A percentile compares a stretch with the other conserved stretches of the same genome.
phyloP scores from a whole-genome alignment of 2,888 invertebrate genomes.

The Xestia ashworthii region DNA sequence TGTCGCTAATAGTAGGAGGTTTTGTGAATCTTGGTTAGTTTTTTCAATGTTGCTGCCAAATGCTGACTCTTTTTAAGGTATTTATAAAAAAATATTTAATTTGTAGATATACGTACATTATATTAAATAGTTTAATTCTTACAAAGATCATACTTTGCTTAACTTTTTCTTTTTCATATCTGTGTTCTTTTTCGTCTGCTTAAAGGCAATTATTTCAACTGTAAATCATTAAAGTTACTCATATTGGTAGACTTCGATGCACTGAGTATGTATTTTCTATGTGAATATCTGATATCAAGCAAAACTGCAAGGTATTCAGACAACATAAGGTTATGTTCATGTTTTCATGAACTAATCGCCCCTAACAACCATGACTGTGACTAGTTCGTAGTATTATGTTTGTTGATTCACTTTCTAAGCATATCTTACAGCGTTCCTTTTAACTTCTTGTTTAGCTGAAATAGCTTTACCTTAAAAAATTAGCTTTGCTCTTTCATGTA shows the following conservation, averaged over 20 bases:
- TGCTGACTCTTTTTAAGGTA: slow-evolving; percentile 12
- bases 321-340: slow-evolving; percentile 1
- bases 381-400: not conserved
- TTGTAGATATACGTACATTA: not conserved
- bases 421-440: not conserved
- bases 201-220: not conserved
- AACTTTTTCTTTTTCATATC: too few species aligned
- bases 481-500: not conserved
- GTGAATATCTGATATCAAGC: not conserved
- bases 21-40: slow-evolving; percentile 11
- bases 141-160: not conserved
- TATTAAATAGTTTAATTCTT: not conserved
- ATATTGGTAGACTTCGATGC: not conserved
- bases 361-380: slow-evolving; percentile 2
- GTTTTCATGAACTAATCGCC: slow-evolving; percentile 3
- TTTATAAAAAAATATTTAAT: not conserved
- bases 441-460: not conserved
- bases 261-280: not conserved
- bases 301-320: not conserved
- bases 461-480: not conserved
- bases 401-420: not conserved
- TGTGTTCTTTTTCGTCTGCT: not conserved
- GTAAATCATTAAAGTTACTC: not conserved
- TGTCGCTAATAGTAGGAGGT: slow-evolving; percentile 16
- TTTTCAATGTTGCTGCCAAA: slow-evolving; percentile 13